These are phyloP conservation scores for Azemiops feae DNA, from an alignment of 2,113 vertebrate genomes.

Conservation along the genomic window DNA sequence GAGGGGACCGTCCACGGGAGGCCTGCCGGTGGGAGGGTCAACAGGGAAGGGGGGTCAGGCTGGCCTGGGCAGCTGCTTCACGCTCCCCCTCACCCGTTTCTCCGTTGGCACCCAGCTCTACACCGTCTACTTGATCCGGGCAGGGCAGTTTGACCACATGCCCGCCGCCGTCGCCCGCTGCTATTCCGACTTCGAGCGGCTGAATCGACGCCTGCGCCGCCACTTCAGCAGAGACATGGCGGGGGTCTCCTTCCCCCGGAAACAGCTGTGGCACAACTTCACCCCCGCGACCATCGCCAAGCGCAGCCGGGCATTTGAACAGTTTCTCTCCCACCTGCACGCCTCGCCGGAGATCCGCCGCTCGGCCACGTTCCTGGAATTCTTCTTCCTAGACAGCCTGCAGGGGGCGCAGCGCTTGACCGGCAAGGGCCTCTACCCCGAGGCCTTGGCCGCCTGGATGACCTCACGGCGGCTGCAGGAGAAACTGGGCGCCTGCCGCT, in stretches of 20 bases:
- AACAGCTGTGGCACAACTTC: constrained; percentile 89
- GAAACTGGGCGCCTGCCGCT: constrained; percentile 73
- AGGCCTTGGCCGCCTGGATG: constrained; percentile 83
- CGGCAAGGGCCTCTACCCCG: constrained; percentile 80
- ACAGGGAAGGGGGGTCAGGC: not conserved
- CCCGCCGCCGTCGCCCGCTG: constrained; percentile 84
- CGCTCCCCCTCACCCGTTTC: not conserved
- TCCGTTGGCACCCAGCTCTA: constrained; percentile 76
- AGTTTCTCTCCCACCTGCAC: constrained; percentile 88
- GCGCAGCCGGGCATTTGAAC: constrained; percentile 92
- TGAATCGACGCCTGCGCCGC: constrained; percentile 80
- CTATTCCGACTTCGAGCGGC: constrained; percentile 88
- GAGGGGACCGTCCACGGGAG: not conserved
- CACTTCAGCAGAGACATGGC: constrained; percentile 82
- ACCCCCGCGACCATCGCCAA: constrained; percentile 90
- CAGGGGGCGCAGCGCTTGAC: constrained; percentile 79
- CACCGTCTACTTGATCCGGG: constrained; percentile 86
- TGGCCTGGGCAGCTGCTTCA: not conserved
- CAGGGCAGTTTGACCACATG: constrained; percentile 76
- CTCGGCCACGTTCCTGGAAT: constrained; percentile 78
- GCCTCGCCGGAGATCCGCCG: constrained; percentile 75
- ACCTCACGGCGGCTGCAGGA: constrained; percentile 86
- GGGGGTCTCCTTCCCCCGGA: constrained; percentile 83
- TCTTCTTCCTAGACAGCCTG: constrained; percentile 89
- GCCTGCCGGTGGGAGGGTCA: not conserved